Evolutionary conservation across 2,113 vertebrate genomes (phyloP).

Genomic region (Salvelinus namaycush): DNA sequence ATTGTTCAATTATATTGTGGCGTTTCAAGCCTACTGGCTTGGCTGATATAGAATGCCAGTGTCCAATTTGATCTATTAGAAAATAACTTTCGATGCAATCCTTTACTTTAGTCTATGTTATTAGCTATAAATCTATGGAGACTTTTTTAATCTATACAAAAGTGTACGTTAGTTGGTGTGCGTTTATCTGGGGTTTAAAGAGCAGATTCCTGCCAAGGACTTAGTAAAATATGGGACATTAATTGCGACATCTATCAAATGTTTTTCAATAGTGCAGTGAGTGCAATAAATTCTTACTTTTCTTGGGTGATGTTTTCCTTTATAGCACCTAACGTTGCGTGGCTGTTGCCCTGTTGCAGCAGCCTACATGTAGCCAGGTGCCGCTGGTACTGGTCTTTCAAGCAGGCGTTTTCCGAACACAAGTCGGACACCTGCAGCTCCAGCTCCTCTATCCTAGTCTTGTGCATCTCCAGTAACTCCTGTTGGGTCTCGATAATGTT

Average conservation of each 20-base stretch:
- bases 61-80: too few relatives aligned
- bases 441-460: constrained; percentile 84
- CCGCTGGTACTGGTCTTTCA: constrained; percentile 86
- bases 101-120: too few relatives aligned
- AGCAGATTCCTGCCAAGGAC: too few relatives aligned
- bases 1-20: neutral
- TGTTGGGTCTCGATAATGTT: constrained; percentile 90
- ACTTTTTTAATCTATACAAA: too few relatives aligned
- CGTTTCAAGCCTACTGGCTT: neutral
- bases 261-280: too few relatives aligned
- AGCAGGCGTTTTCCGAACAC: constrained; percentile 80
- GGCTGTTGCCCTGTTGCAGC: constrained; percentile 64
- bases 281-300: constrained; percentile 74
- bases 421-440: constrained; percentile 90
- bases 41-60: too few relatives aligned
- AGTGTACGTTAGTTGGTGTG: too few relatives aligned
- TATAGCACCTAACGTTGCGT: constrained; percentile 71
- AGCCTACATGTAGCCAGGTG: constrained; percentile 90
- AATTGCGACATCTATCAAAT: too few relatives aligned
- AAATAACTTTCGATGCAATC: too few relatives aligned
- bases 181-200: too few relatives aligned
- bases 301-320: constrained; percentile 74
- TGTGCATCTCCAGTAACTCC: constrained; percentile 87
- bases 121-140: too few relatives aligned
- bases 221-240: too few relatives aligned